Conservation (phyloP, 2,797 vertebrate species). For the Gobio occitaniae region DNA sequence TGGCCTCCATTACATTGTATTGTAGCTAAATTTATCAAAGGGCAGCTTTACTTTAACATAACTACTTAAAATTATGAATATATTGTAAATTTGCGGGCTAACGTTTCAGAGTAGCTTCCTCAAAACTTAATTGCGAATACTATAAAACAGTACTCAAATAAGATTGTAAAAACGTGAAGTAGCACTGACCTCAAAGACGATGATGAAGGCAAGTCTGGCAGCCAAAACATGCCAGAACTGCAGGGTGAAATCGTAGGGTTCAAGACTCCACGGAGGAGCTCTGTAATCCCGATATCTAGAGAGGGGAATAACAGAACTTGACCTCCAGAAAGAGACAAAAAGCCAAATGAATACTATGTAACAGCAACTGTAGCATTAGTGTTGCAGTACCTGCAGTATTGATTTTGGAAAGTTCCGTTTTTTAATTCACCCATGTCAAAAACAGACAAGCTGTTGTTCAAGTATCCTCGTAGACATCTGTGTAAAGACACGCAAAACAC, state of each 20-base stretch:
- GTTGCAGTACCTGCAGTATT: conserved; percentile 85
- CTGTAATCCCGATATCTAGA: conserved; percentile 95
- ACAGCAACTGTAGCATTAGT: neutral
- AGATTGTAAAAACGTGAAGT: neutral
- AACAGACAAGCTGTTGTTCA: conserved; percentile 96
- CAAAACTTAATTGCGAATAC: neutral
- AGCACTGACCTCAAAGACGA: conserved; percentile 93
- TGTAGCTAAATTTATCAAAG: neutral
- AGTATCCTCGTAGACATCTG: conserved; percentile 94
- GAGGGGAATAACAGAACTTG: conserved; percentile 27
- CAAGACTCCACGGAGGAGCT: conserved; percentile 90
- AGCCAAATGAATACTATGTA: neutral
- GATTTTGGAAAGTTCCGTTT: conserved; percentile 79
- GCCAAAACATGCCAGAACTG: conserved; percentile 99
- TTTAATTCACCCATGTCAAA: conserved; percentile 89
- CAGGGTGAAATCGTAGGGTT: conserved; percentile 94
- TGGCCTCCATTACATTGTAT: neutral
- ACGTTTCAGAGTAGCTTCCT: neutral
- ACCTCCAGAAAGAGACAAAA: neutral
- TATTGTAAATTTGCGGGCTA: neutral
- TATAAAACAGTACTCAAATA: neutral
- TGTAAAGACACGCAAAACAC: conserved; percentile 46
- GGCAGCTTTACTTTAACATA: neutral
- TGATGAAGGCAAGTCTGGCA: conserved; percentile 96
- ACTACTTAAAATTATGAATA: neutral